Conservation (phyloP, 1,140 invertebrate species). For the Amphibalanus amphitrite region DNA sequence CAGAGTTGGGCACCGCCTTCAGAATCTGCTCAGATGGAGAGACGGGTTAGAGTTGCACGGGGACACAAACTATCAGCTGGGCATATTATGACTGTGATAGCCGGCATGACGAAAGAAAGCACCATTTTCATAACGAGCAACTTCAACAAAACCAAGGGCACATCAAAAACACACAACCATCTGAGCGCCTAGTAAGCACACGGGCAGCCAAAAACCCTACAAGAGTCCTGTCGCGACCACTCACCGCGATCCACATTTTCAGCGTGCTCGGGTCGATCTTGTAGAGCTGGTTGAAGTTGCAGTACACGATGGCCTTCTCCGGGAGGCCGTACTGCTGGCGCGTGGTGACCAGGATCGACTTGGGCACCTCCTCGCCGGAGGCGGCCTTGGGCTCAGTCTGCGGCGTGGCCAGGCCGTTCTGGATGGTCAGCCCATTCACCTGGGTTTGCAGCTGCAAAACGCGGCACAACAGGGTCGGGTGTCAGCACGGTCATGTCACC, state of each 20-base stretch:
- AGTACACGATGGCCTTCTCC: constrained; percentile 93
- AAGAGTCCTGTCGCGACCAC: no score
- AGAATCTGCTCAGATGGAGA: constrained; percentile 55
- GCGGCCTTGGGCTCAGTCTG: constrained; percentile 95
- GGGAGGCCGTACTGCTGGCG: constrained; percentile 89
- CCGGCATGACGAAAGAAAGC: no score
- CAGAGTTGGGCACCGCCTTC: constrained; percentile 85
- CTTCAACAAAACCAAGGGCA: no score
- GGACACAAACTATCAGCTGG: no score
- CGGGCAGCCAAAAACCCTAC: no score
- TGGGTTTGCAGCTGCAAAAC: constrained; percentile 50
- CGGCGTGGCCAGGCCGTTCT: constrained; percentile 85
- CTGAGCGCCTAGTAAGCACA: no score
- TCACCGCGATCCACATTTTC: constrained; percentile 73
- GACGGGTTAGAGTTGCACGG: constrained; percentile 10
- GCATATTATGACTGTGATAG: no score
- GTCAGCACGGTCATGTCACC: no score
- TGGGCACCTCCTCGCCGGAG: constrained; percentile 92
- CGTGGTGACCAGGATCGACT: constrained; percentile 83
- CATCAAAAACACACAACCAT: no score
- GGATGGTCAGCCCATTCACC: constrained; percentile 72
- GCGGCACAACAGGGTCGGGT: no score
- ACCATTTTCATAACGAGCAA: no score
- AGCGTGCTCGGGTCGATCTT: constrained; percentile 93
- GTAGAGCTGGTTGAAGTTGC: constrained; percentile 99